Evolutionary conservation across 92 coral and sea anemone genomes (phyloP).

Genomic region (Micromussa lordhowensis): DNA sequence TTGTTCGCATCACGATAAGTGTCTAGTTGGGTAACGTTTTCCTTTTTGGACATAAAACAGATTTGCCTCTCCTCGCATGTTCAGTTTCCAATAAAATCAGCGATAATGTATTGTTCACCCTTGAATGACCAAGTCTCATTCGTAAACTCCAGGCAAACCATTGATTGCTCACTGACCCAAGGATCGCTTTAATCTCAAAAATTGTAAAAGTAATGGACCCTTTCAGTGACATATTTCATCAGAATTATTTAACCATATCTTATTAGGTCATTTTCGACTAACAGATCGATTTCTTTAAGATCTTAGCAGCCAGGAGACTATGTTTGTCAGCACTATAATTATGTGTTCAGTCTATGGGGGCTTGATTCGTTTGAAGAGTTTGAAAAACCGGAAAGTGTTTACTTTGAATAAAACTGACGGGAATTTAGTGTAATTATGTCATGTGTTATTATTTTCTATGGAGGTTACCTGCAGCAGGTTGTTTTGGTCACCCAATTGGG

Average conservation of each 20-base stretch:
- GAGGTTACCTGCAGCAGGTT: constrained; percentile 39
- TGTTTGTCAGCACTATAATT: no score
- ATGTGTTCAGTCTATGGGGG: not conserved
- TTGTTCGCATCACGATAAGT: not conserved
- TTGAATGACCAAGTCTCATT: not conserved
- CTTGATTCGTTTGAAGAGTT: not conserved
- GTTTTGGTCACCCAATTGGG: constrained; percentile 47
- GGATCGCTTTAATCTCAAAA: not conserved
- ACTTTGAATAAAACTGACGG: not conserved
- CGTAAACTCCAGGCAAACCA: not conserved
- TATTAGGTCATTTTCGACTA: not conserved
- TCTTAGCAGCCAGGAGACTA: no score
- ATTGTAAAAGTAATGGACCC: constrained; percentile 12
- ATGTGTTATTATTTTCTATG: constrained; percentile 5
- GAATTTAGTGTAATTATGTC: not conserved
- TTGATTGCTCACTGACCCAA: constrained; percentile 15
- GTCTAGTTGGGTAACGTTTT: not conserved
- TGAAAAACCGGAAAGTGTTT: not conserved
- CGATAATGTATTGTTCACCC: not conserved
- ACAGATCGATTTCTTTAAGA: no score
- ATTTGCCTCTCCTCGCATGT: not conserved
- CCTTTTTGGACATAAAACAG: not conserved
- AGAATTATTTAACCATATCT: constrained; percentile 12
- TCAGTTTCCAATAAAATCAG: not conserved
- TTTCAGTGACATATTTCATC: constrained; percentile 35